Conservation (phyloP, 2,888 invertebrate genomes). For the Athripsodes cinereus region DNA sequence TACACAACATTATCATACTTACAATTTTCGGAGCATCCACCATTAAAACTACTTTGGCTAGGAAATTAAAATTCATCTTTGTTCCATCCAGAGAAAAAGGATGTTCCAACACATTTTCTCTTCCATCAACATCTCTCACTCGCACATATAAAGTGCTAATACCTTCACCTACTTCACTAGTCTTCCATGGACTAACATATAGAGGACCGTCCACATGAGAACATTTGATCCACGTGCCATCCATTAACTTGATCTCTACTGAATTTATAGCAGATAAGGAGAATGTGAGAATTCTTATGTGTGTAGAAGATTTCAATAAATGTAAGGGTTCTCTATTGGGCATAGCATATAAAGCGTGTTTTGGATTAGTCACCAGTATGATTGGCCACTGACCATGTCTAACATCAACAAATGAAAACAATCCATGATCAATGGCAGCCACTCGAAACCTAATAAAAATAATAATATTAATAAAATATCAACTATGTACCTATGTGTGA, state of each 20-base stretch:
- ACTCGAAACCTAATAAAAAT: slow-evolving; percentile 59
- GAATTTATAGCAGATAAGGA: slow-evolving; percentile 57
- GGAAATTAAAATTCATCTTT: slow-evolving; percentile 56
- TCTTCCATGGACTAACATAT: slow-evolving; percentile 67
- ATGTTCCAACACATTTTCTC: slow-evolving; percentile 54
- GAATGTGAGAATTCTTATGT: slow-evolving; percentile 77
- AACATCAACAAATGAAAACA: slow-evolving; percentile 79
- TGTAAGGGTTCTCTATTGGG: slow-evolving; percentile 67
- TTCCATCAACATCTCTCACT: slow-evolving; percentile 53
- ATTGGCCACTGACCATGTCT: slow-evolving; percentile 74
- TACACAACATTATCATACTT: slow-evolving; percentile 36
- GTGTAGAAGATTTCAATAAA: slow-evolving; percentile 62
- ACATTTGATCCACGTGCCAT: slow-evolving; percentile 58
- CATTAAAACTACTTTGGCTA: slow-evolving; percentile 71
- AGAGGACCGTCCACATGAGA: slow-evolving; percentile 59
- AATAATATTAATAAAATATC: too few species aligned
- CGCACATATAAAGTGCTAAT: slow-evolving; percentile 61
- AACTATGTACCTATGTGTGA: too few species aligned
- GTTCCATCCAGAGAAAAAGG: slow-evolving; percentile 75
- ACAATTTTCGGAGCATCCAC: slow-evolving; percentile 67
- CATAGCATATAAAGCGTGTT: slow-evolving; percentile 68
- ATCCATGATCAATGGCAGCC: slow-evolving; percentile 81
- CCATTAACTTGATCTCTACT: slow-evolving; percentile 64
- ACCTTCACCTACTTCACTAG: slow-evolving; percentile 57
- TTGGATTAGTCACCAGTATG: slow-evolving; percentile 84